Evolutionary conservation across 2,113 vertebrate genomes (phyloP).

Genomic region (Seriola aureovittata): DNA sequence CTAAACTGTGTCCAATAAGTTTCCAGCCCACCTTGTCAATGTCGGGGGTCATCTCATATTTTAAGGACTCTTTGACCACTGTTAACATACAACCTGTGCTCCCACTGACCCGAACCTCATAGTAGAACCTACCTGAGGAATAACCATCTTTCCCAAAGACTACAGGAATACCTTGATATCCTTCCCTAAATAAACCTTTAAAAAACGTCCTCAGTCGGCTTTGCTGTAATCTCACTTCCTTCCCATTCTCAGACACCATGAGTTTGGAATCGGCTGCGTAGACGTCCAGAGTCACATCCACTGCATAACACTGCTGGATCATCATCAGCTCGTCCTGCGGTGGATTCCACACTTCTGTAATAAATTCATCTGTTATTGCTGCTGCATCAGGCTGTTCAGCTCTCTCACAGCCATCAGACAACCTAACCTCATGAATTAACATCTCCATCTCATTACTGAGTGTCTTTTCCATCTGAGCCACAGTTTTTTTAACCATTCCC

Average conservation of each 20-base stretch:
- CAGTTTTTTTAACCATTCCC: constrained; percentile 27
- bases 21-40: neutral
- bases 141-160: constrained; percentile 41
- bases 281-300: constrained; percentile 48
- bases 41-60: fast-evolving
- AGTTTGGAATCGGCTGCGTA: neutral
- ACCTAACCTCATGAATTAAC: constrained; percentile 25
- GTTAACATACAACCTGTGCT: constrained; percentile 25
- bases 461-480: constrained; percentile 13
- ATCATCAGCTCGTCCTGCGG: constrained; percentile 52
- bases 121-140: constrained; percentile 63
- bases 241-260: constrained; percentile 5
- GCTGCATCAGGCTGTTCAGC: neutral
- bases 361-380: neutral
- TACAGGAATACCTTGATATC: neutral
- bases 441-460: constrained; percentile 31
- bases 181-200: fast-evolving
- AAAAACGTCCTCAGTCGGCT: fast-evolving
- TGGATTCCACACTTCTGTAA: constrained; percentile 15
- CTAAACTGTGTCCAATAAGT: neutral
- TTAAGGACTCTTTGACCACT: constrained; percentile 49
- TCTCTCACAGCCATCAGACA: neutral
- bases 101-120: constrained; percentile 38
- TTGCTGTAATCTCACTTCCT: neutral
- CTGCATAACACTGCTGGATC: constrained; percentile 42